Base-by-base conservation (phyloP, 1,140 invertebrate genomes). In the Anastrepha obliqua region DNA sequence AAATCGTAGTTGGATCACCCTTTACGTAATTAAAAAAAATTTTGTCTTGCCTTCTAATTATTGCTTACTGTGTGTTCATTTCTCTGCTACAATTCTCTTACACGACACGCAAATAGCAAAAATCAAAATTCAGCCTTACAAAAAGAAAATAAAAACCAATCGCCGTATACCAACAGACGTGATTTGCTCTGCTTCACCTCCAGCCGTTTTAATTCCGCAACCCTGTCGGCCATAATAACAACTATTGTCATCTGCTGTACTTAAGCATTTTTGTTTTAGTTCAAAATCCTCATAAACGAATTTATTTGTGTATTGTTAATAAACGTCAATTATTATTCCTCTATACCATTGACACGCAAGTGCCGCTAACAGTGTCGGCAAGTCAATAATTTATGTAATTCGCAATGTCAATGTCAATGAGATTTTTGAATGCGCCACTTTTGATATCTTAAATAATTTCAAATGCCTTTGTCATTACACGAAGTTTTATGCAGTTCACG, bases 341-440 rank as follows among this genome's bases (percentile, higher is more conserved):
- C 74, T 3, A 20, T 47, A 81, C 44, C 42, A 11, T 58, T 81
- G 74, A 81, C 15, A 81, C 29, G 51, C 20, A 81, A 55, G 7
- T 81, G 74, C 55, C 74, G 74, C 47, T 58, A 81, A 81, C 74
- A 55, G 74, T 81, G 74, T 81, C 74, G 20, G 7, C 47, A 81
- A 20, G 74, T 11, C 8, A 58, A 81, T 81, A 81, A 81, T 81
- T 81, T 81, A 81, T 81, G 74, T 81, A 81, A 81, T 81, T 81
- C 29, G 55, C 74, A 81, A 81, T 81, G 47, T 81, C 74, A 81
- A 81, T 81, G 74, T 81, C 74, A 81, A 74, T 29, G 15, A 13
- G 42, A 47, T n/a, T 74, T 51, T 42, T 74, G 13, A n/a, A 6
- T 74, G 70, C 44, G 3, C 42, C 17, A 17, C 74, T 81, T 81